Base-by-base conservation (phyloP, 2,113 vertebrate species). In the Cisticola juncidis region DNA sequence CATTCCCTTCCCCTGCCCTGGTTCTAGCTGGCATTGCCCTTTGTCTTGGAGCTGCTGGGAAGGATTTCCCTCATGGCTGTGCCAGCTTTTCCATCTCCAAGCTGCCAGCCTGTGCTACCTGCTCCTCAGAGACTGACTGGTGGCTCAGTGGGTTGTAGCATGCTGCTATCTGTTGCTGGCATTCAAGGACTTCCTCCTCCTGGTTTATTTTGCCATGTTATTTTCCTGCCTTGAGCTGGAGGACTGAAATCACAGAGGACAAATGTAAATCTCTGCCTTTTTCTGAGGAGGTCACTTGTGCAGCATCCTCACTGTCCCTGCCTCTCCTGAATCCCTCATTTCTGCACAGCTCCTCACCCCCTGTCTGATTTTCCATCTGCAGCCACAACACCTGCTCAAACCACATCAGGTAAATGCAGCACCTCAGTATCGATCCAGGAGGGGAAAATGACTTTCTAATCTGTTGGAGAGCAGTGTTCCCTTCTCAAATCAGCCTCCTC, bases 371-470 rank as follows among this genome's bases (percentile, higher is more conserved):
- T 14, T 42, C 60, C 77, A 21, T 76, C 88, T 80, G 57, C 6
- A 51, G 14, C 13, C 5, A 16, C 83, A 29, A 56, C 7, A 16
- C 38, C 86, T 77, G 83, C 83, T 74, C 64, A 82, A 79, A 80
- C 26, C 83, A 25, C 48, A 60, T 36, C 93, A 82, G 87, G 84
- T 57, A 77, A 82, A 85, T 40, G 40, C 36, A 82, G 48, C 5
- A 7, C 48, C 73, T 92, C 36, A 0, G 36, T 50, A 78, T 81
- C 50, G 70, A 94, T 66, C 58, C 40, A 44, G 33, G 60, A 83
- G 64, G 62, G 68, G 68, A 76, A 85, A 88, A 93, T 40, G 4
- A 90, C 76, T 95, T 94, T 68, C 31, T 80, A 70, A 88, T 93
- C 68, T 66, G 35, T 38, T 36, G 79, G 87, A 78, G 85, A 77